Conservation (phyloP, 1,140 invertebrate species). For the Anoplophora glabripennis region DNA sequence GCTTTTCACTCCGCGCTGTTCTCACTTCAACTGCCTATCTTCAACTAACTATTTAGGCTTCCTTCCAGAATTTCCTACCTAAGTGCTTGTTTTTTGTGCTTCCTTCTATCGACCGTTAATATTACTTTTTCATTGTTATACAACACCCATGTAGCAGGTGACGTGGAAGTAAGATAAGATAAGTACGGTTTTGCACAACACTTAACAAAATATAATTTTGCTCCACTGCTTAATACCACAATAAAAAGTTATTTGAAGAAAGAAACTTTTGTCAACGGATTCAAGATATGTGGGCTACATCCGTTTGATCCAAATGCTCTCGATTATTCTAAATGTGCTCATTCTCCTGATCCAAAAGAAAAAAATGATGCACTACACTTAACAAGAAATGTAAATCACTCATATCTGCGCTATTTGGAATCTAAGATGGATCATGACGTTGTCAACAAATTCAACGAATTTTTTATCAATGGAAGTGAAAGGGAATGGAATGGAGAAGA, state of each 20-base stretch:
- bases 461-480: not conserved
- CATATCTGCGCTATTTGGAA: not conserved
- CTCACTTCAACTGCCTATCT: no score
- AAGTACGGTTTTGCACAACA: no score
- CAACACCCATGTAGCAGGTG: no score
- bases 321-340: not conserved
- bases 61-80: no score
- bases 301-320: constrained; percentile 25
- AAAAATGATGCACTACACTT: not conserved
- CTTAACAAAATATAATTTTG: constrained; percentile 30
- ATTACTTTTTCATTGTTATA: no score
- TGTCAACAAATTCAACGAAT: no score
- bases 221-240: constrained; percentile 20
- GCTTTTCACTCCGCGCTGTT: no score
- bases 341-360: no score
- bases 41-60: no score
- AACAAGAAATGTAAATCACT: not conserved
- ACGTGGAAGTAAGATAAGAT: no score
- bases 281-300: constrained; percentile 24
- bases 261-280: constrained; percentile 26
- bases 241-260: constrained; percentile 16
- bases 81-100: no score
- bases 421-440: not conserved
- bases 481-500: not conserved
- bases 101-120: no score